Evolutionary conservation across 1,140 invertebrate species (phyloP).

Genomic region (Drosophila rufa): DNA sequence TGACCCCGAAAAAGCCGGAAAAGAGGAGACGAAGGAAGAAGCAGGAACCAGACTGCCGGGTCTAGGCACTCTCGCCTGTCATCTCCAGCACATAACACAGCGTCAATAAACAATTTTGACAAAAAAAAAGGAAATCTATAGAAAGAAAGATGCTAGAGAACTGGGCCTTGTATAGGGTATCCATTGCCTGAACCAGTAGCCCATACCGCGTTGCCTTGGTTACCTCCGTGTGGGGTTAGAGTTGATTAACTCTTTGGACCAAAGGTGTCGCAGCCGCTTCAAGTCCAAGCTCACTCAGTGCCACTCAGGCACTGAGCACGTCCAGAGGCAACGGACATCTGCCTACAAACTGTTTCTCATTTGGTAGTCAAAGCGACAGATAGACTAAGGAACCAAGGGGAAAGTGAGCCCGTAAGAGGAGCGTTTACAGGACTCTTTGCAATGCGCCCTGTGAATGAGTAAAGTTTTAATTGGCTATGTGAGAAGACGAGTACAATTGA

Average conservation of each 20-base stretch:
- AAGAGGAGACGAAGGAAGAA: constrained; percentile 10
- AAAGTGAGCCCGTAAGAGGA: constrained; percentile 4
- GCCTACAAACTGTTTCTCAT: constrained; percentile 34
- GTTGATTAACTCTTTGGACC: constrained; percentile 64
- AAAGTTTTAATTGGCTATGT: constrained; percentile 50
- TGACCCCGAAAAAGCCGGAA: constrained; percentile 51
- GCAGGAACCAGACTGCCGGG: constrained; percentile 23
- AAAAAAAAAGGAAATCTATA: constrained; percentile 31
- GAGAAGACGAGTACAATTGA: constrained; percentile 10
- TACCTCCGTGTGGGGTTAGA: constrained; percentile 17
- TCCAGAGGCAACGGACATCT: constrained; percentile 18
- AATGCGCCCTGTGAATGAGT: neutral
- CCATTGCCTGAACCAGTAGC: constrained; percentile 26
- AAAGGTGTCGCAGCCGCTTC: constrained; percentile 37
- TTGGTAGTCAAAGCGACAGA: constrained; percentile 35
- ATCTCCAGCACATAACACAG: constrained; percentile 76
- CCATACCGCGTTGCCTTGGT: constrained; percentile 16
- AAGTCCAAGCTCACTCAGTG: constrained; percentile 6
- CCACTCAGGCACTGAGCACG: constrained; percentile 7
- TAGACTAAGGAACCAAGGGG: neutral
- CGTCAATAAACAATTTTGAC: constrained; percentile 75
- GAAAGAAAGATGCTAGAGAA: constrained; percentile 9
- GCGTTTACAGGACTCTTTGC: constrained; percentile 3
- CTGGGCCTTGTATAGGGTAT: constrained; percentile 14
- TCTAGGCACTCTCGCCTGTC: constrained; percentile 52